Percentiles rank a stretch among this genome's conserved stretches.
These are phyloP conservation scores for Mixornis gularis DNA, from an alignment of 2,113 vertebrate genomes.

Conservation along the genomic window DNA sequence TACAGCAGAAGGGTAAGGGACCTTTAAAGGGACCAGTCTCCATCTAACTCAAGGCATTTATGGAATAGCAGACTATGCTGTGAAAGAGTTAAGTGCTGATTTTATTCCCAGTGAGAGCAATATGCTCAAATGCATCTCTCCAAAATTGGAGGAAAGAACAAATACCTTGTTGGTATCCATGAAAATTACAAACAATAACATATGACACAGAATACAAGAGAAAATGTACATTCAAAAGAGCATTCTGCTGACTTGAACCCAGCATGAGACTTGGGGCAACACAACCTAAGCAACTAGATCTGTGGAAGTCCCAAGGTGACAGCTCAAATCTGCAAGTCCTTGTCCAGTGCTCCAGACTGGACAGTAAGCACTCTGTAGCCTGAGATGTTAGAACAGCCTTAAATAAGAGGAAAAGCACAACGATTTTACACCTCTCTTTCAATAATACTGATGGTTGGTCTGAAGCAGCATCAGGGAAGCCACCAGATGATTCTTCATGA, in stretches of 20 bases:
- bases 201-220: background rate
- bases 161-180: background rate
- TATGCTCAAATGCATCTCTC: conserved; percentile 38
- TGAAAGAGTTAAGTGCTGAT: background rate
- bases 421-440: background rate
- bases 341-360: background rate
- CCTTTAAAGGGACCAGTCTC: background rate
- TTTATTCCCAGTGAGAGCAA: conserved; percentile 59
- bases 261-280: background rate
- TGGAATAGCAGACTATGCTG: background rate
- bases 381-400: background rate
- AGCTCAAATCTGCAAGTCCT: background rate
- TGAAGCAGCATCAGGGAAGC: background rate
- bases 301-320: background rate
- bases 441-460: background rate
- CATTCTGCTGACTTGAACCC: background rate
- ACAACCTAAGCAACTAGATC: background rate
- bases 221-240: background rate
- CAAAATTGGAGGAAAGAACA: conserved; percentile 20
- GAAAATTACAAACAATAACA: background rate
- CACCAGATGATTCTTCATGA: rapidly evolving
- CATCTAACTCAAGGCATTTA: background rate
- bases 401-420: background rate
- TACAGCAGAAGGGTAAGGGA: no score
- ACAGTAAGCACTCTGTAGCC: background rate